Base-by-base conservation (phyloP, 1,140 invertebrate genomes). In the Metaphire vulgaris region DNA sequence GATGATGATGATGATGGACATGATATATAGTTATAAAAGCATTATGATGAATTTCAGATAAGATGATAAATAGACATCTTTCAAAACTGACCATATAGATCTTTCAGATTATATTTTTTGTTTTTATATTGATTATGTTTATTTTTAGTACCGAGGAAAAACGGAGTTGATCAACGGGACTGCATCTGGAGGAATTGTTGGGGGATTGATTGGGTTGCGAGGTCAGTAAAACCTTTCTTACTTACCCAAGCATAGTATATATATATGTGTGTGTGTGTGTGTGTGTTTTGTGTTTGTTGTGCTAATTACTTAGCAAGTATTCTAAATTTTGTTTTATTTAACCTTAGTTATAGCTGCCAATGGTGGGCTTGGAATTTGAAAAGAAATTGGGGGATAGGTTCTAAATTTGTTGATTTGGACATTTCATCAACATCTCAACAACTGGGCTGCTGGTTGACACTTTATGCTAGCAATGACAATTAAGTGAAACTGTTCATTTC, bases 101-200 rank as follows among this genome's bases (percentile, higher is more conserved):
- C n/a, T n/a, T n/a, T n/a, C n/a, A n/a, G n/a, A n/a, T n/a, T n/a
- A n/a, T n/a, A 56, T 56, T 56, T 56, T 21, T 56, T 56, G 6
- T 6, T 56, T 56, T 6, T 56, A 56, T 56, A 6, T 56, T 56
- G 41, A 6, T 56, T 56, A 21, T 21, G 21, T 77, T 81, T 80
- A 76, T 72, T 88, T 89, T 79, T 83, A 93, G 92, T 90, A 92
- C 85, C 89, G 96, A 81, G 96, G 94, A 31, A 96, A 96, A 86
- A 92, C 90, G 69, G 96, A 98, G 85, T 96, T 96, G 93, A 92
- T 92, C 82, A 99, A 98, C 90, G 95, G 95, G 16, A 96, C 94
- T 14, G 92, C 95, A 84, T 94, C 95, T 80, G 96, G 95, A 74
- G 96, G 89, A 70, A 89, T 98, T 69, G 97, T 95, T 66, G 96